Base-by-base conservation (phyloP, 2,888 invertebrate genomes). In the Epinotia nisella region DNA sequence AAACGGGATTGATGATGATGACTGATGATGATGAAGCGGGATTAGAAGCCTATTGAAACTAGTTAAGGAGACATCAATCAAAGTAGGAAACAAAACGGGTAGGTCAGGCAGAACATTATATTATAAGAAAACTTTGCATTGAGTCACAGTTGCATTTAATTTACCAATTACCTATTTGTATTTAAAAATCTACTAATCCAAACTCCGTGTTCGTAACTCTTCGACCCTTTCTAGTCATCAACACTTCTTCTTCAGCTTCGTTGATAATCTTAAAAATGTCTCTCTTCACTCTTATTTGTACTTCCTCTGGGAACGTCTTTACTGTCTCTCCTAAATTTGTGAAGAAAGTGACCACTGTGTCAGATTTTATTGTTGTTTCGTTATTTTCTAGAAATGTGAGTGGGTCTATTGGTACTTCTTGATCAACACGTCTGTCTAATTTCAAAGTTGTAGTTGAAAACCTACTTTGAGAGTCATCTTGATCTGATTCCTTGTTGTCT, bases 301-400 rank as follows among this genome's bases (percentile, higher is more conserved):
- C 35, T n/a, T 62, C 64, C 41, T 64, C 41, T 10, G 73, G 73
- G 58, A 73, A 73, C 0, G 4, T 69, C 19, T 64, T 73, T 3
- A 73, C 73, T 1, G 64, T 73, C 19, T 73, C 73, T 29, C 73
- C 73, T 69, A 73, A 59, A 69, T 73, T 73, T 17, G 62, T 73
- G 17, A 73, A 73, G 13, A 73, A 73, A 4, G 68, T 58, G 1
- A 73, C 68, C 3, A 73, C 68, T 10, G 68, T 73, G n/a, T 72
- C 67, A 24, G 17, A 2, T 15, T n/a, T 55, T 11, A 11, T 11
- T 3, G 5, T 11, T 11, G 19, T 2, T 7, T 56, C 61, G 15
- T 64, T 51, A 13, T 24, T 62, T 51, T 73, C 64, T 41, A 19
- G 0, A 1, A 45, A 29, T 17, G 51, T 60, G 4, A 64, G 24